A percentile compares a stretch with the other conserved stretches of the same genome.
Conservation (phyloP, 2,113 vertebrate genomes). For the Uria aalge region DNA sequence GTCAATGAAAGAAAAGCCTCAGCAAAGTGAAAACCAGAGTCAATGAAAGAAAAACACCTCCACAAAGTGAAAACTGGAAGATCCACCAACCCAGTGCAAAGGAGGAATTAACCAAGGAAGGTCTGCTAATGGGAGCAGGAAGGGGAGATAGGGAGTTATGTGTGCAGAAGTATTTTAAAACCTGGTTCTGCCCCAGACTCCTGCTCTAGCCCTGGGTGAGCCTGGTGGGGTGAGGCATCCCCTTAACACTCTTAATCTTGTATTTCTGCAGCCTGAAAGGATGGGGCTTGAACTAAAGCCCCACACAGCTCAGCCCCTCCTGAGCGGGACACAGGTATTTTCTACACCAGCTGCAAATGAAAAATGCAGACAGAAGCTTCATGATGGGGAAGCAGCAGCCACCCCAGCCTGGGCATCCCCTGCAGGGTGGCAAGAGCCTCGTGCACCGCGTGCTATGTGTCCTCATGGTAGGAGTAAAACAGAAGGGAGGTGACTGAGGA, state of each 20-base stretch:
- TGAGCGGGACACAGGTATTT: background rate
- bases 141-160: background rate
- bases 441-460: rapidly evolving
- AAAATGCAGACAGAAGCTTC: background rate
- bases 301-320: background rate
- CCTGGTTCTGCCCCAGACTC: background rate
- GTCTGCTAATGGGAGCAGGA: background rate
- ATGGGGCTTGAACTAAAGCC: background rate
- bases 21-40: background rate
- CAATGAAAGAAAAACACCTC: background rate
- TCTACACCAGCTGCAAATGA: background rate
- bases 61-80: background rate
- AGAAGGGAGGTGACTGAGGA: background rate
- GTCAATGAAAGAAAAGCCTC: background rate
- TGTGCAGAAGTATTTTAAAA: background rate
- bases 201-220: background rate
- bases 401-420: background rate
- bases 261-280: background rate
- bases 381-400: background rate
- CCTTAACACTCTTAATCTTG: background rate
- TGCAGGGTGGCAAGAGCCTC: background rate
- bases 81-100: background rate
- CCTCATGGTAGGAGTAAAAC: background rate
- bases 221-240: background rate
- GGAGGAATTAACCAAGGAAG: background rate